Conservation (phyloP, 2,888 invertebrate species). For the Agrochola lota region DNA sequence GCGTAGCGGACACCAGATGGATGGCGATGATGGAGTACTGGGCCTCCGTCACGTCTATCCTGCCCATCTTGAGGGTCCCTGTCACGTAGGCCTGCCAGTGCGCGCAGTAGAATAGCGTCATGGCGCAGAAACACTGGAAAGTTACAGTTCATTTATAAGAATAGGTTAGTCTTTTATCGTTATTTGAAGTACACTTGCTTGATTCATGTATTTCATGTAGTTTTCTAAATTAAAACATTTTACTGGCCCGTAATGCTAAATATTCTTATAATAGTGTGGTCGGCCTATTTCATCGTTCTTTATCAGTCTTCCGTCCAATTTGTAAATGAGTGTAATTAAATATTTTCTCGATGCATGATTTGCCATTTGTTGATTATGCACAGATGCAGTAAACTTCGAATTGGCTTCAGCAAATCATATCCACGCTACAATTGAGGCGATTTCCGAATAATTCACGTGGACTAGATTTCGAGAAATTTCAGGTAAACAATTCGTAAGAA, state of each 20-base stretch:
- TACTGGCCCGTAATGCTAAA: background rate
- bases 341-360: background rate
- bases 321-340: background rate
- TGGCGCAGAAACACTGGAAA: constrained; percentile 97
- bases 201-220: background rate
- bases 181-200: background rate
- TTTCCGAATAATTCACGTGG: background rate
- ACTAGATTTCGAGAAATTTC: constrained; percentile 8
- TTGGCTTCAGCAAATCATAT: background rate
- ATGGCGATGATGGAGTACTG: constrained; percentile 98
- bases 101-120: constrained; percentile 99
- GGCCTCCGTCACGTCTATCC: constrained; percentile 99
- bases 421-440: background rate
- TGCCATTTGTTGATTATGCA: background rate
- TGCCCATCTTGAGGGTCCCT: constrained; percentile 97
- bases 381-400: background rate
- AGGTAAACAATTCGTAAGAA: constrained; percentile 11
- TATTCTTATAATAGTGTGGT: constrained; percentile 9
- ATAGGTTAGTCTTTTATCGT: background rate
- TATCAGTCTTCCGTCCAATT: constrained; percentile 2
- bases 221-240: background rate
- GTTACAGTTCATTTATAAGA: constrained; percentile 11
- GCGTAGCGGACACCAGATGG: constrained; percentile 95
- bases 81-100: constrained; percentile 99
- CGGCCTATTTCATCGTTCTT: constrained; percentile 4